Percentiles rank a stretch among this genome's conserved stretches.
These are phyloP conservation scores for Phainopepla nitens DNA, from an alignment of 2,113 vertebrate genomes.

Conservation along the genomic window DNA sequence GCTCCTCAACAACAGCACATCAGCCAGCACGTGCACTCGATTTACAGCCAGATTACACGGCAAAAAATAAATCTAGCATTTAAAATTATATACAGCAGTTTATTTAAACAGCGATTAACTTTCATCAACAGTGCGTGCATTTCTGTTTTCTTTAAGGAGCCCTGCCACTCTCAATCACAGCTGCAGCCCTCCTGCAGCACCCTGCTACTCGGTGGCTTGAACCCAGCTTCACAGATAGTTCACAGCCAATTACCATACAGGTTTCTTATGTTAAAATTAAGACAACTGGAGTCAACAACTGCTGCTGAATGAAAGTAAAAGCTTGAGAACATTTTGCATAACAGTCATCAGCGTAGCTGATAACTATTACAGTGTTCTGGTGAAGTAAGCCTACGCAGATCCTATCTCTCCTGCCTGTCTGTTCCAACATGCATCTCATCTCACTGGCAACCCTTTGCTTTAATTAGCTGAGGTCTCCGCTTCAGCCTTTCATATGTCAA, in stretches of 20 bases:
- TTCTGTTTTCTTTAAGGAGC: constrained; percentile 34
- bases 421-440: constrained; percentile 52
- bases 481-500: constrained; percentile 59
- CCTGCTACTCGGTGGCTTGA: neutral
- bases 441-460: constrained; percentile 44
- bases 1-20: neutral
- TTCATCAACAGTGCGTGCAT: neutral
- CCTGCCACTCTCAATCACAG: neutral
- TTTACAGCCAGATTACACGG: neutral
- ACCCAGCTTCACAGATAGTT: neutral
- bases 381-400: constrained; percentile 45
- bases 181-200: neutral
- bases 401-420: constrained; percentile 20
- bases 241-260: neutral
- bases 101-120: constrained; percentile 20
- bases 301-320: constrained; percentile 40
- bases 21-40: neutral
- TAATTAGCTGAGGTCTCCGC: constrained; percentile 42
- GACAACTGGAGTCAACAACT: constrained; percentile 7
- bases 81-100: constrained; percentile 10
- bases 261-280: constrained; percentile 31
- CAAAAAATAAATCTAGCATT: neutral
- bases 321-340: constrained; percentile 44
- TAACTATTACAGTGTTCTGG: constrained; percentile 49
- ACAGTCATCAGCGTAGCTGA: constrained; percentile 29